Evolutionary conservation across 2,888 invertebrate species (phyloP), one percentile per base, ranked within the genome.

Genomic region (Brachycybe producta): DNA sequence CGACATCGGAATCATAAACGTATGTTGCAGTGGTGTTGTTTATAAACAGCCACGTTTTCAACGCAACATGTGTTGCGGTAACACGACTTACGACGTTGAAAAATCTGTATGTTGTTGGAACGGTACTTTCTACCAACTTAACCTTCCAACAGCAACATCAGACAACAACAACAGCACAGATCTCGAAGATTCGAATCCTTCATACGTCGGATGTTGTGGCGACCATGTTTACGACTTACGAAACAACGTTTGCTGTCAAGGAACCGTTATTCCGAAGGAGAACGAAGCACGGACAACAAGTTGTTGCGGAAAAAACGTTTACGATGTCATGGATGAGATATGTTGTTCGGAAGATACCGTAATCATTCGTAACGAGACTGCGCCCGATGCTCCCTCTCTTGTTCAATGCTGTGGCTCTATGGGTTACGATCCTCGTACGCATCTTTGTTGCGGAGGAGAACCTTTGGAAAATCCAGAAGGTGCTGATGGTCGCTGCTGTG

Each of bases 41-140:
- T 36, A 49, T 5, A 15, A 19, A n/a, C 13, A 21, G 19, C 15
- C 8, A 13, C 13, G 3, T 1, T 2, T 3, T 8, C 40, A 49
- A 19, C 41, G 32, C 5, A 17, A 19, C 13, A 32, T 30, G 30
- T 49, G 49, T 32, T 49, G 49, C 41, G 49, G 49, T 7, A 49
- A 49, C 30, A 23, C 40, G n/a, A 49, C 49, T n/a, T 49, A 26
- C 17, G 41, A 41, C 11, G 40, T 41, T 4, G 15, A 40, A 8
- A 15, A 27, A n/a, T n/a, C 36, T 17, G 32, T 49, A 7, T 49
- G 49, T 24, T 49, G 49, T 32, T 49, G 40, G 40, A 38, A 49
- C 23, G 49, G 49, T 27, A 28, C 40, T 19, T 49, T 49, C 41
- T 49, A 49, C 30, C 49, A 41, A 24, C 32, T 49, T 4, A 27